Base-by-base conservation (phyloP, 2,113 vertebrate genomes). In the Chaetops frenatus region DNA sequence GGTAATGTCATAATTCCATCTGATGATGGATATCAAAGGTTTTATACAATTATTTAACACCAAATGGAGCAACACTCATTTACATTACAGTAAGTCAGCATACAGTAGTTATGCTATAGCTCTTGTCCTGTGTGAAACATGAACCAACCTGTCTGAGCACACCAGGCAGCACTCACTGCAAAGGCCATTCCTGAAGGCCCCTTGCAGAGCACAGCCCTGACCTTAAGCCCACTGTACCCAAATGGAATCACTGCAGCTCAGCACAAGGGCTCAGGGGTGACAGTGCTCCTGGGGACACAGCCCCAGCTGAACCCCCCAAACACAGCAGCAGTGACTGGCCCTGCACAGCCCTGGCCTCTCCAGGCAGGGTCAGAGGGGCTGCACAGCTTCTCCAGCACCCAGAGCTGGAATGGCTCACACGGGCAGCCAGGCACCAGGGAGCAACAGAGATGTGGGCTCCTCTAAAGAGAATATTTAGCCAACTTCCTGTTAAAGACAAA, bases 291-390 rank as follows among this genome's bases (percentile, higher is more conserved):
- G 33, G 60, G 71, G 57, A 31, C 69, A 36, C 57, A 15, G 35
- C 35, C 28, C 33, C 4, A 15, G 29, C 12, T 11, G 44, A 54
- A 5, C 67, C 31, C 47, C 60, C n/a, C 28, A 33, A 3, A 3
- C 6, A 25, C 56, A 23, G 56, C 81, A 48, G 42, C 60, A 36
- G 38, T 5, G 65, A 16, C 6, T 64, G 18, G 35, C 74, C 66
- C 44, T 12, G 16, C 21, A 2, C 40, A 40, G 81, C 57, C 77
- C 77, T 2, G 44, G 8, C 38, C 36, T 17, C 56, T 3, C 6
- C 10, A 23, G 1, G 2, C 4, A 29, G 3, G 6, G 5, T 1
- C 31, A 3, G 6, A 12, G 65, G n/a, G 33, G 5, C 40, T 50
- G 8, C 11, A 4, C 17, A 6, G 53, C 1, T 11, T 9, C 65